Conservation (phyloP, 92 coral and sea anemone genomes). For the Actinostola sp. region DNA sequence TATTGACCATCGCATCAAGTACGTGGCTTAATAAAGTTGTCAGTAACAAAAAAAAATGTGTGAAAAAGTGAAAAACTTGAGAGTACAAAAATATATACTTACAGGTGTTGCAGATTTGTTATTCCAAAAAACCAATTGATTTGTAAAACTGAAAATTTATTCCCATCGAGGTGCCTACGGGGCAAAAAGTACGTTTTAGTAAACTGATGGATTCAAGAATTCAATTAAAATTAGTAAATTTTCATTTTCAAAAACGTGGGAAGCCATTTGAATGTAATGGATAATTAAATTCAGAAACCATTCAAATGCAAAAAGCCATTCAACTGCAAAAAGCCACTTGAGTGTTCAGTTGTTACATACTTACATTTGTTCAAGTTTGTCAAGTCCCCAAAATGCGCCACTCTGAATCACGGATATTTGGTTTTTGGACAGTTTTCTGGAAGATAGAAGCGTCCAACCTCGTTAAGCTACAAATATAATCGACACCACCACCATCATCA, state of each 20-base stretch:
- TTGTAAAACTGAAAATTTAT: constrained; percentile 68
- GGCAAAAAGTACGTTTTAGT: not conserved
- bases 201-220: no score
- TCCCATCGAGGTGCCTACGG: constrained; percentile 74
- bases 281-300: no score
- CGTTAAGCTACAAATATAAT: not conserved
- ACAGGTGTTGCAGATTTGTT: constrained; percentile 70
- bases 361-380: constrained; percentile 69
- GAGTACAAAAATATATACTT: no score
- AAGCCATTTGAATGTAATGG: not conserved
- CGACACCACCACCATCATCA: not conserved
- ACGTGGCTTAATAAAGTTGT: no score
- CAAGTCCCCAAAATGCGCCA: constrained; percentile 50
- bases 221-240: no score
- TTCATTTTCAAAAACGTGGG: not conserved
- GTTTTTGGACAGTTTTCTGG: constrained; percentile 83
- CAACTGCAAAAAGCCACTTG: no score
- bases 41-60: no score
- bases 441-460: constrained; percentile 10
- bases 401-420: constrained; percentile 50
- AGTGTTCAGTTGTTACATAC: constrained; percentile 13
- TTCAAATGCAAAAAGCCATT: no score
- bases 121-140: constrained; percentile 68
- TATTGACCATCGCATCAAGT: no score
- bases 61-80: no score